Evolutionary conservation across 2,797 vertebrate species (phyloP), one percentile per base, ranked within the genome.

Genomic region (Acanthurus tractus): DNA sequence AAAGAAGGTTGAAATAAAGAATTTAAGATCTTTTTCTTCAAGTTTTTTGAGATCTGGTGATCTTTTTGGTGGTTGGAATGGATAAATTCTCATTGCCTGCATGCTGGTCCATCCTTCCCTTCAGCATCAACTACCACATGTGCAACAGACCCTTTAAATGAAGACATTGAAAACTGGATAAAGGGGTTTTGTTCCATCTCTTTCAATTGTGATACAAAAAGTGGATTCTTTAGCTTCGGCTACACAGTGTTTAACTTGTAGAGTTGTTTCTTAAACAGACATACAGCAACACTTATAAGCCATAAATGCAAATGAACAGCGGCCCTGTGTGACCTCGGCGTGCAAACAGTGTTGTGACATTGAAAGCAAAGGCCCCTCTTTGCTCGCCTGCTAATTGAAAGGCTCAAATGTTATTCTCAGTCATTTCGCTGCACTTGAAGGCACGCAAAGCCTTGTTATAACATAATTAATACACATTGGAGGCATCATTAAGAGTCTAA

Each of bases 401-500:
- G 46, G 15, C 73, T 76, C 11, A 29, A 38, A 68, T 29, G 45
- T 62, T 77, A 50, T 48, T 78, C 50, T 69, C 76, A 40, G 53
- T 74, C 53, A 79, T 75, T 83, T 52, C 57, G 44, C 52, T 63
- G 59, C 64, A 82, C 78, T 87, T 65, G 50, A 80, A 77, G 75
- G 55, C 76, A 48, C 83, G 75, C 64, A 76, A 66, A 74, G 76
- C 73, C 73, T 82, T 50, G 52, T 78, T 84, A 63, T 70, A 73
- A 70, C 57, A 78, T 87, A 85, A 87, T 86, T 78, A 86, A 89
- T 77, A 73, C 77, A 79, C 53, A 2, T 76, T 58, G 64, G 74
- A 85, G 81, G 79, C 79, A 77, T 88, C 73, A 81, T 88, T 84
- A 82, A 56, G 46, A 76, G 78, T 80, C 66, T 85, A 79, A 88